Base-by-base conservation (phyloP, 2,797 vertebrate species). In the Artibeus jamaicensis region DNA sequence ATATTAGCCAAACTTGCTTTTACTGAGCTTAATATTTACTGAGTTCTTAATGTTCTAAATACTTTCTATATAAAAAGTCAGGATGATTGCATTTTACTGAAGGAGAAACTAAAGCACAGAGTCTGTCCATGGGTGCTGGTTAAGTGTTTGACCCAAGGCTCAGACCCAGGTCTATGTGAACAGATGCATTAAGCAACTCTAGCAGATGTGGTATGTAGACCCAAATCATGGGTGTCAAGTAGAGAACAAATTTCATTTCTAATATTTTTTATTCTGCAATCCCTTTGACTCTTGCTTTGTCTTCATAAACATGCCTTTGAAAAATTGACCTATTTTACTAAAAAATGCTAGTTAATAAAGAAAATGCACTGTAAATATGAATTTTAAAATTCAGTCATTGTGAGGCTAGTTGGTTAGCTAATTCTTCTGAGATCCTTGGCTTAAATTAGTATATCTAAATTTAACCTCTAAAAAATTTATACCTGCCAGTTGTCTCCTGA, bases 361-460 rank as follows among this genome's bases (percentile, higher is more conserved):
- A 11, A 55, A 70, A 73, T 87, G 55, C 5, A 92, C 39, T 71
- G 32, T 48, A 70, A 83, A 78, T 59, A 29, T 71, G 55, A 67
- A 34, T 91, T 83, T 91, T 88, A 78, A 0, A 91, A 76, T 21
- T 86, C n/a, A 78, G 70, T 70, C 16, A 37, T 37, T 59, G 46
- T 50, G 9, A 76, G 53, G 24, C 53, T 86, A 73, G 42, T 26
- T 81, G 42, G 59, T 59, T 50, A 86, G 29, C 24, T 90, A 78
- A 67, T 92, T 89, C 70, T 86, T 59, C 78, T 78, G 79, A 71
- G 16, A 26, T 32, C 12, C 14, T 78, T 62, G 21, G 86, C 74
- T 96, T 87, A 87, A 93, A 46, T 87, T 76, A 77, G 12, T 48
- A 77, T 62, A 3, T 86, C 44, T 57, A 82, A 90, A 92, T 92